Evolutionary conservation across 2,888 invertebrate genomes (phyloP), one percentile per base, ranked within the genome.

Genomic region (Platycheirus albimanus): DNA sequence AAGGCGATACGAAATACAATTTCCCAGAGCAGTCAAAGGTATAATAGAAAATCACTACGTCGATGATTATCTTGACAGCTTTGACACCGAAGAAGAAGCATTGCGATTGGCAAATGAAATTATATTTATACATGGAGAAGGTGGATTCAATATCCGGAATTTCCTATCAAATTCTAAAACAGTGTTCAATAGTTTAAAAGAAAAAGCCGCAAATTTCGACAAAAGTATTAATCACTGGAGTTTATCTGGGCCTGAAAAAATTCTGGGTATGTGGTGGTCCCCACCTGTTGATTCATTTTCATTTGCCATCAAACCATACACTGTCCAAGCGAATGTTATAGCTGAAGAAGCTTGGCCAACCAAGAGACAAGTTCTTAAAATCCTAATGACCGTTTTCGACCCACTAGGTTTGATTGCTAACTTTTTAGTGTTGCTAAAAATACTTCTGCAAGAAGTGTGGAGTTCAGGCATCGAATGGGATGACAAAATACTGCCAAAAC

Each of bases 61-160:
- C 66, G 86, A 87, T 49, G 86, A 86, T 28, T 83, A 84, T 13
- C 61, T 87, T 11, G 85, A 86, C 28, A 85, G 86, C 38, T 58
- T 71, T 3, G 79, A 85, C 13, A 77, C 85, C 0, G 69, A 69
- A 41, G 77, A 77, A 54, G 72, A 72, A 52, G 83, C 83, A 11
- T 36, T 71, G 8, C 30, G 51, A 19, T 10, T 45, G 11, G 56
- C 64, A 13, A 51, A 41, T 2, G 43, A 78, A 13, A n/a, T 71
- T 15, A 38, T 43, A n/a, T 33, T 28, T 5, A 64, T 54, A 1
- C 71, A 17, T 3, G 10, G 3, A 4, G 8, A 43, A 17, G 15
- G 52, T 51, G 10, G 74, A 54, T 24, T 67, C 52, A 5, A 24
- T 6, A 75, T 78, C 70, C 30, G 78, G 64, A 75, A 75, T 58